Conservation (phyloP, 2,888 invertebrate genomes). For the Eutolmus rufibarbis region DNA sequence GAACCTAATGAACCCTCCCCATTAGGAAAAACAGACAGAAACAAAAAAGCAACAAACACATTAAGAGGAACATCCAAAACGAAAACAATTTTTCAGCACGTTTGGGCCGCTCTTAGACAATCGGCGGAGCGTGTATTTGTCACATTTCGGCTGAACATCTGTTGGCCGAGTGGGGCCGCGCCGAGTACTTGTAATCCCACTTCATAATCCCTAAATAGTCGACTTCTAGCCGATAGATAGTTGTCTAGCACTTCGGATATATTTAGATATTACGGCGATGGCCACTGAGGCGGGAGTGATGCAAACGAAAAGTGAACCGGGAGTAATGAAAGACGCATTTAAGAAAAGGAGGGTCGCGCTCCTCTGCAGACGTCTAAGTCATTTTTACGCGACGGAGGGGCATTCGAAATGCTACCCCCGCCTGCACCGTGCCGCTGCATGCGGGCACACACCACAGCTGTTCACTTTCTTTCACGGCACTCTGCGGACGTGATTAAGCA, state of each 20-base stretch:
- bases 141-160: neutral
- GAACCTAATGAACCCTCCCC: neutral
- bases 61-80: neutral
- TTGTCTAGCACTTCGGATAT: neutral
- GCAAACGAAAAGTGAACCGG: neutral
- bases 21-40: neutral
- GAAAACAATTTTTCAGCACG: slow-evolving; percentile 9
- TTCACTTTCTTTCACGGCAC: neutral
- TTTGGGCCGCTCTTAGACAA: neutral
- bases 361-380: neutral
- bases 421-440: neutral
- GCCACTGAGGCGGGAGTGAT: neutral
- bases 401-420: neutral
- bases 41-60: neutral
- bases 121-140: neutral
- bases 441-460: neutral
- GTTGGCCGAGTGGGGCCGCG: neutral
- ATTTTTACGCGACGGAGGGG: neutral
- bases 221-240: slow-evolving; percentile 9
- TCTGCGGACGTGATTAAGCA: neutral
- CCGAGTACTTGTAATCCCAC: slow-evolving; percentile 14
- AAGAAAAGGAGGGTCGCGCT: neutral
- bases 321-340: neutral
- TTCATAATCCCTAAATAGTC: slow-evolving; percentile 22
- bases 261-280: neutral